phyloP scores from a whole-genome alignment of 2,797 vertebrate species.

The Pangasius sanitwongsei region DNA sequence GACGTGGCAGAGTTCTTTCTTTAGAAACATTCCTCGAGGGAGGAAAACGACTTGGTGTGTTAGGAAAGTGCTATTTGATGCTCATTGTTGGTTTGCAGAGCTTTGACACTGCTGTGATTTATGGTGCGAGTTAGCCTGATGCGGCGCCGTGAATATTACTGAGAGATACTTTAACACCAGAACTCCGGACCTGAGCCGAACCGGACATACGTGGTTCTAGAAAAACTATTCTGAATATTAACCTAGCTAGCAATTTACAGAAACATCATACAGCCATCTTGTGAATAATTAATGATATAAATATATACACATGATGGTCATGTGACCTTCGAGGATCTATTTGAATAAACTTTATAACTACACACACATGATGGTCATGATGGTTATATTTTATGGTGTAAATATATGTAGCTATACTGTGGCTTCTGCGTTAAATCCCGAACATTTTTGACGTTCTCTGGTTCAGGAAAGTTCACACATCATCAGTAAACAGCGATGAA shows the following conservation, averaged over 20 bases:
- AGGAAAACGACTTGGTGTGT: neutral
- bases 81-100: neutral
- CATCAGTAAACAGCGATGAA: neutral
- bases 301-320: neutral
- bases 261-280: neutral
- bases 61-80: neutral
- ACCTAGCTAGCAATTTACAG: neutral
- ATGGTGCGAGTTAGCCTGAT: neutral
- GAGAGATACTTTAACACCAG: neutral
- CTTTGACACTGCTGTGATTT: neutral
- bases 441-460: neutral
- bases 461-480: conserved; percentile 5
- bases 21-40: neutral
- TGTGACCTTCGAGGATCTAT: neutral
- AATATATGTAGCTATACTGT: neutral
- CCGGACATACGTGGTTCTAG: neutral
- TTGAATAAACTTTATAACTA: too few relatives aligned
- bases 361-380: neutral
- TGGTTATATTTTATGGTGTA: neutral
- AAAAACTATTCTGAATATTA: neutral
- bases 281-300: neutral
- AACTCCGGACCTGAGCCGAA: neutral
- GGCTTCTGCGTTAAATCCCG: neutral
- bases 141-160: conserved; percentile 1
- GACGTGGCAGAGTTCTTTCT: neutral